phyloP scores from a whole-genome alignment of 2,888 invertebrate species.

The Ctenicera cuprea region DNA sequence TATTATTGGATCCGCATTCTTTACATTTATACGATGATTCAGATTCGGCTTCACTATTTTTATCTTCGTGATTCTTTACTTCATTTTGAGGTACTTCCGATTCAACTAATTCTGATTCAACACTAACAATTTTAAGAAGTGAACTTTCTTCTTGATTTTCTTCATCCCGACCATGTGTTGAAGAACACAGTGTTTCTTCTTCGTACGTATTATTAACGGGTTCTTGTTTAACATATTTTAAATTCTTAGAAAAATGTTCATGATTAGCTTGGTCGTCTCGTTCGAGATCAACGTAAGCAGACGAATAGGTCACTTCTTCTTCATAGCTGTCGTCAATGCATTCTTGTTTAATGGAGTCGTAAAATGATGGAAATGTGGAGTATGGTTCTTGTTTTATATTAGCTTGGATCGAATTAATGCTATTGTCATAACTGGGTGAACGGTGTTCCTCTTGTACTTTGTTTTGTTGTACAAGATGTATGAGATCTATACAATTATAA shows the following conservation, averaged over 20 bases:
- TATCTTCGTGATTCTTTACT: too few species aligned
- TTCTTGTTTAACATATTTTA: neutral
- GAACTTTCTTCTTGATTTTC: neutral
- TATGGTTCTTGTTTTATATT: constrained; percentile 30
- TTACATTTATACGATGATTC: constrained; percentile 9
- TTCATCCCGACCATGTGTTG: too few species aligned
- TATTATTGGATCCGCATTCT: neutral
- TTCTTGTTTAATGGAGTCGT: constrained; percentile 25
- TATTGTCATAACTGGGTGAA: too few species aligned
- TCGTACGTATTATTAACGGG: neutral
- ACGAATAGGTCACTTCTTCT: constrained; percentile 10
- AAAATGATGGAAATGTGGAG: neutral
- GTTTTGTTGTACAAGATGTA: constrained; percentile 39
- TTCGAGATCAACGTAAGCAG: constrained; percentile 13
- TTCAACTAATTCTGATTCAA: constrained; percentile 22
- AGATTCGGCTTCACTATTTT: too few species aligned
- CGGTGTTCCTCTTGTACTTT: neutral
- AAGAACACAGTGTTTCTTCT: neutral
- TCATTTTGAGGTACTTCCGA: neutral
- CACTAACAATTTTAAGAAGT: constrained; percentile 9
- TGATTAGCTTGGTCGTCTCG: neutral
- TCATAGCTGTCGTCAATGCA: constrained; percentile 22
- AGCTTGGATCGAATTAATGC: neutral
- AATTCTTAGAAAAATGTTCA: neutral
- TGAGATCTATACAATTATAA: constrained; percentile 26